Evolutionary conservation across 2,113 vertebrate species (phyloP).

Genomic region (Echinops telfairi): DNA sequence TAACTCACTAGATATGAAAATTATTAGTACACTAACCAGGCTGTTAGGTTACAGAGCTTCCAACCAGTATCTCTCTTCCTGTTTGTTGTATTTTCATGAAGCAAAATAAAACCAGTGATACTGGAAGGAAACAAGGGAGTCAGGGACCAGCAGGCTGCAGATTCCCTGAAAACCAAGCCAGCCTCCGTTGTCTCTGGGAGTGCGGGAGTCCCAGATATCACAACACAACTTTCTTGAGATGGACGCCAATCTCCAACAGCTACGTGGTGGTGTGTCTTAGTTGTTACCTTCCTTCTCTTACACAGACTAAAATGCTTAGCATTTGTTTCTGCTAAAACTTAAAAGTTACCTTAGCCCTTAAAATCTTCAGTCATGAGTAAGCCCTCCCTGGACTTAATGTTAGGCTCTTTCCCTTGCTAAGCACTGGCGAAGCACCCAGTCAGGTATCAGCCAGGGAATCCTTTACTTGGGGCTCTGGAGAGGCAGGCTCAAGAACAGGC

Average conservation of each 20-base stretch:
- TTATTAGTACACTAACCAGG: neutral
- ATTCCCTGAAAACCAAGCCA: neutral
- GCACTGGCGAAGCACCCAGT: neutral
- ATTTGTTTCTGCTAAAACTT: slow-evolving; percentile 11
- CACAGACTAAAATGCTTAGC: neutral
- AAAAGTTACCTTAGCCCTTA: neutral
- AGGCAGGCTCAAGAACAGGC: neutral
- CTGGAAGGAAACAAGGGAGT: slow-evolving; percentile 6
- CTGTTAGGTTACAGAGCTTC: neutral
- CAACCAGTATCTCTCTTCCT: slow-evolving; percentile 1
- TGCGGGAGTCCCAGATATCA: neutral
- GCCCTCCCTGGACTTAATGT: neutral
- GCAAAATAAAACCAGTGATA: neutral
- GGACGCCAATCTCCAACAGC: neutral
- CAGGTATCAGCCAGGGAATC: neutral
- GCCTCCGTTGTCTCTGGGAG: neutral
- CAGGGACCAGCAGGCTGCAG: neutral
- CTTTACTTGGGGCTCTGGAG: neutral
- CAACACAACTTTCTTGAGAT: neutral
- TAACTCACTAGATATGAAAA: neutral
- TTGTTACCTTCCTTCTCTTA: neutral
- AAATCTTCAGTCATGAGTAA: too few relatives aligned
- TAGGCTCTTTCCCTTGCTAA: neutral
- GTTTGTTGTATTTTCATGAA: slow-evolving; percentile 20
- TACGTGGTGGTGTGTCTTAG: neutral